Base-by-base conservation (phyloP, 2,888 invertebrate genomes). In the Acrobasis consociella region DNA sequence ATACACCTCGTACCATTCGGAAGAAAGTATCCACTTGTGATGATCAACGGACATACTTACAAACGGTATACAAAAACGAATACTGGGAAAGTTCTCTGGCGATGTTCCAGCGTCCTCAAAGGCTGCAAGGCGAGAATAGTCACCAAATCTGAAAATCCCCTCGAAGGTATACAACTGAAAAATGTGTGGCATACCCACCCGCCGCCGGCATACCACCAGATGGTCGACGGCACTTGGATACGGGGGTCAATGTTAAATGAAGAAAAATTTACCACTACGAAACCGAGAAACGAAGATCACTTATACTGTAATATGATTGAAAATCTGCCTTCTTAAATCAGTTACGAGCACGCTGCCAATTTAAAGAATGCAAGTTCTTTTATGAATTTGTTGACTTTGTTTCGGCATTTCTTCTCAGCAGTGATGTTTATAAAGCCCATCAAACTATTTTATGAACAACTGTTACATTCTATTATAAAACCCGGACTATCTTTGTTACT, bases 111-210 rank as follows among this genome's bases (percentile, higher is more conserved):
- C 46, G 50, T 60, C 15, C 62, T 67, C 37, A 66, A 66, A 13
- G 74, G 73, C 0, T 74, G 74, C 53, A 73, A 69, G 59, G 69
- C 72, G 5, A 70, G 61, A 16, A 65, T 73, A 1, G 64, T 69
- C 22, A 72, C 68, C 42, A 59, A 39, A 46, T 62, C 65, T 5
- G 72, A 69, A 8, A 69, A 69, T 31, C 67, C 68, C 8, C 16
- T 63, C 2, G 60, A 58, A 42, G 66, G 66, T 1, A 58, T 66
- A 5, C 16, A 59, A n/a, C 37, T 13, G 2, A 49, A 58, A 17
- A 37, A 49, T 16, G 39, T 49, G 5, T n/a, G 17, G 10, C 66
- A 66, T 17, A 11, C 3, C 0, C 66, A 66, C 15, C 53, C 52
- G 1, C 62, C 64, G 5, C 66, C 66, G 7, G 37, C 46, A 8